Percentiles rank a stretch among this genome's conserved stretches.
Conservation (phyloP, 2,888 invertebrate species). For the Drosophila buzzatii region DNA sequence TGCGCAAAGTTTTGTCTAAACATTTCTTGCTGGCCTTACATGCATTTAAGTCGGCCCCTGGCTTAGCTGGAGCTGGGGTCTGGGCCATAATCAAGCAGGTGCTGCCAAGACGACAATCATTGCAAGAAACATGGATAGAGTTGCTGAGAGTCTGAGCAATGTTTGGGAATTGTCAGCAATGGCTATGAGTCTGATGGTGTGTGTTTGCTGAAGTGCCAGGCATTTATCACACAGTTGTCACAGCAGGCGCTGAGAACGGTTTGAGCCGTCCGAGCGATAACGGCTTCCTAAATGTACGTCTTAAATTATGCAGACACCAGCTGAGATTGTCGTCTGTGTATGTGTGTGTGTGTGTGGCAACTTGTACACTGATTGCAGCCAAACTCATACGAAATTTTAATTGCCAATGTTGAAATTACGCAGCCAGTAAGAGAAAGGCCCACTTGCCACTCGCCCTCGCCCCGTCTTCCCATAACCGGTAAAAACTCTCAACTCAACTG, state of each 20-base stretch:
- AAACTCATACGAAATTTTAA: slow-evolving; percentile 83
- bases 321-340: slow-evolving; percentile 68
- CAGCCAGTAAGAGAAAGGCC: slow-evolving; percentile 47
- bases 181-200: slow-evolving; percentile 17
- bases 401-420: slow-evolving; percentile 80
- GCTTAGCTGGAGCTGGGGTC: neutral
- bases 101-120: slow-evolving; percentile 68
- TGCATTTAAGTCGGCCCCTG: slow-evolving; percentile 22
- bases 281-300: slow-evolving; percentile 79
- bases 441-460: neutral
- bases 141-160: slow-evolving; percentile 51
- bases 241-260: slow-evolving; percentile 55
- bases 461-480: neutral
- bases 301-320: slow-evolving; percentile 81
- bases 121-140: slow-evolving; percentile 47
- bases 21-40: slow-evolving; percentile 73
- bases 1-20: slow-evolving; percentile 76
- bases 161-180: slow-evolving; percentile 65
- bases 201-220: slow-evolving; percentile 51
- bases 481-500: slow-evolving; percentile 19
- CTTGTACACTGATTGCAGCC: slow-evolving; percentile 79
- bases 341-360: slow-evolving; percentile 40
- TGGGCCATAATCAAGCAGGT: slow-evolving; percentile 58
- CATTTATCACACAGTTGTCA: slow-evolving; percentile 76
- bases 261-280: slow-evolving; percentile 46